Conservation (phyloP, 2,113 vertebrate species). For the Pseudonaja textilis region DNA sequence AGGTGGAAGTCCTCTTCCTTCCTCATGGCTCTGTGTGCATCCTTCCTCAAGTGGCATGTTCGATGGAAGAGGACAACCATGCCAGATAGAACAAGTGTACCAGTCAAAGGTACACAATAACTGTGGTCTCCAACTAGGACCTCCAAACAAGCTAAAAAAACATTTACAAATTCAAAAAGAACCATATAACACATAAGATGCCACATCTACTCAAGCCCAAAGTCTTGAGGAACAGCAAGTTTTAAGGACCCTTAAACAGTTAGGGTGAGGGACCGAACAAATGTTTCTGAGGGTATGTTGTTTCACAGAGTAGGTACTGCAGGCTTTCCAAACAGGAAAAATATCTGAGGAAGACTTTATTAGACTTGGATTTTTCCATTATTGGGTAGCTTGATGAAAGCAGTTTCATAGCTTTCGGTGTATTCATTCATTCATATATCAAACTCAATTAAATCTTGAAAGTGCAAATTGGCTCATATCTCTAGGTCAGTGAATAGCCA, state of each 20-base stretch:
- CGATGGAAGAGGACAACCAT: not conserved
- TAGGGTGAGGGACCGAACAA: not conserved
- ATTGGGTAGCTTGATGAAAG: not conserved
- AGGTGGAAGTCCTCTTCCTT: not conserved
- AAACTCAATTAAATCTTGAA: not conserved
- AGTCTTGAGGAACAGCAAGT: no score
- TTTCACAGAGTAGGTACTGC: not conserved
- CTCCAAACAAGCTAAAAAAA: not conserved
- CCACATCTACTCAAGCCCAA: not conserved
- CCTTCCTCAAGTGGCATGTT: not conserved
- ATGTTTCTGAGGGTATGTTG: not conserved
- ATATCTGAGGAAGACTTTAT: not conserved
- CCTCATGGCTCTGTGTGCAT: not conserved
- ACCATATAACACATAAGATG: not conserved
- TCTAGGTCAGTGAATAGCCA: not conserved
- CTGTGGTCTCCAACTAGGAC: no score
- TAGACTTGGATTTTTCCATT: not conserved
- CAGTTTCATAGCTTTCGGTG: not conserved
- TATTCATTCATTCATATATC: not conserved
- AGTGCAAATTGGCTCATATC: not conserved
- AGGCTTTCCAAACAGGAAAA: not conserved
- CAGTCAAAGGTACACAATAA: not conserved
- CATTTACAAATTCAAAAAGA: not conserved
- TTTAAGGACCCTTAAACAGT: no score
- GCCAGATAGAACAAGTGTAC: not conserved